phyloP scores from a whole-genome alignment of 2,888 invertebrate genomes.

The Aspidiotus rigidus region DNA sequence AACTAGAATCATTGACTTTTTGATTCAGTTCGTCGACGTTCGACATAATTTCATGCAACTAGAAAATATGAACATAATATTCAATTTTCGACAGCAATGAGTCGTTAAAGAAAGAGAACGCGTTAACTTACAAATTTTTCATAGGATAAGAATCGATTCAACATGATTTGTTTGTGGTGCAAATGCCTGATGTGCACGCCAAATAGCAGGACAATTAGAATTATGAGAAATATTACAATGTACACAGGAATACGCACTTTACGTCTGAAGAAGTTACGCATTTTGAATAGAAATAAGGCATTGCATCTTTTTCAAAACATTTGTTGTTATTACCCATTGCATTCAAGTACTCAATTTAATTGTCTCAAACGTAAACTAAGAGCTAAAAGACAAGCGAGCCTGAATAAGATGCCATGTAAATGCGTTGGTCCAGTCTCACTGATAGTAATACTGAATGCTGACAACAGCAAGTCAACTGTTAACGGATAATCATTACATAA shows the following conservation, averaged over 20 bases:
- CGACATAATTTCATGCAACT: constrained; percentile 18
- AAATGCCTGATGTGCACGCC: not conserved
- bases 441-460: no score
- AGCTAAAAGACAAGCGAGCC: no score
- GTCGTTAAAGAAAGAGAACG: not conserved
- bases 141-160: not conserved
- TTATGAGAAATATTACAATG: constrained; percentile 4
- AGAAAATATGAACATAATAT: not conserved
- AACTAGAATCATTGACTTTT: constrained; percentile 19
- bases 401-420: no score
- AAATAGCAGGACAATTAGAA: not conserved
- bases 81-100: not conserved
- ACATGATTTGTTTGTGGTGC: not conserved
- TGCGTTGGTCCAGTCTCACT: no score
- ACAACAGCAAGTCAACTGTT: no score
- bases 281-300: not conserved
- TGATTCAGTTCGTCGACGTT: constrained; percentile 24
- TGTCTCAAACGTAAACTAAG: no score
- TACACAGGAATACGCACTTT: not conserved
- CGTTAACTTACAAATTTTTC: not conserved
- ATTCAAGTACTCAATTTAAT: no score
- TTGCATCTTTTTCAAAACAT: no score
- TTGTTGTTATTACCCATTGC: no score
- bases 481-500: no score
- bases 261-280: not conserved